phyloP scores from a whole-genome alignment of 2,113 vertebrate species.

The Thunnus maccoyii region DNA sequence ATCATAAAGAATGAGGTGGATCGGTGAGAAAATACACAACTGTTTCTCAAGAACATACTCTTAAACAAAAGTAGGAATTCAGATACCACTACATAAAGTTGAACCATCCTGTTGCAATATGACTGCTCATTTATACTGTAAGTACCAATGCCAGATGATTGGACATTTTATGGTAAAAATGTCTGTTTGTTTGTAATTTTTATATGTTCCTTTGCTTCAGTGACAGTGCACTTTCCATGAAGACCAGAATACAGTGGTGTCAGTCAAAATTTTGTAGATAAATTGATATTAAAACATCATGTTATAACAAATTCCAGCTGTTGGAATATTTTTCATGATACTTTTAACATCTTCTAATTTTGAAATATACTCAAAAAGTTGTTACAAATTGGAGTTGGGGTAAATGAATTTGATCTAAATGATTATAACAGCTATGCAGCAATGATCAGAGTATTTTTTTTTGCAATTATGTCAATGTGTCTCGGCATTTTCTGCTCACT shows the following conservation, averaged over 20 bases:
- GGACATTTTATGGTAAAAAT: conserved; percentile 90
- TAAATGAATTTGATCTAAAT: conserved; percentile 6
- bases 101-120: conserved; percentile 75
- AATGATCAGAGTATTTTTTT: not conserved
- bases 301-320: conserved; percentile 74
- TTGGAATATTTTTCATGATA: conserved; percentile 27
- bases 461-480: not conserved
- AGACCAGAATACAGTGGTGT: conserved; percentile 93
- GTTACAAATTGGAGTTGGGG: not conserved
- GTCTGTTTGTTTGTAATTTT: conserved; percentile 96
- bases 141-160: conserved; percentile 89
- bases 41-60: conserved; percentile 47
- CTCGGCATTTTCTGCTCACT: not conserved
- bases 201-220: conserved; percentile 95
- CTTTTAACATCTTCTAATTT: not conserved
- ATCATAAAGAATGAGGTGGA: conserved; percentile 44
- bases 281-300: conserved; percentile 97
- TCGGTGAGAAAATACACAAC: conserved; percentile 61
- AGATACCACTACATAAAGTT: conserved; percentile 58
- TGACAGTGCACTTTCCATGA: conserved; percentile 96
- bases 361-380: not conserved
- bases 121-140: conserved; percentile 83
- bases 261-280: conserved; percentile 98
- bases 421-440: conserved; percentile 30
- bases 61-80: conserved; percentile 39